Conservation (phyloP, 2,797 vertebrate genomes). For the Benthosema pterotum region DNA sequence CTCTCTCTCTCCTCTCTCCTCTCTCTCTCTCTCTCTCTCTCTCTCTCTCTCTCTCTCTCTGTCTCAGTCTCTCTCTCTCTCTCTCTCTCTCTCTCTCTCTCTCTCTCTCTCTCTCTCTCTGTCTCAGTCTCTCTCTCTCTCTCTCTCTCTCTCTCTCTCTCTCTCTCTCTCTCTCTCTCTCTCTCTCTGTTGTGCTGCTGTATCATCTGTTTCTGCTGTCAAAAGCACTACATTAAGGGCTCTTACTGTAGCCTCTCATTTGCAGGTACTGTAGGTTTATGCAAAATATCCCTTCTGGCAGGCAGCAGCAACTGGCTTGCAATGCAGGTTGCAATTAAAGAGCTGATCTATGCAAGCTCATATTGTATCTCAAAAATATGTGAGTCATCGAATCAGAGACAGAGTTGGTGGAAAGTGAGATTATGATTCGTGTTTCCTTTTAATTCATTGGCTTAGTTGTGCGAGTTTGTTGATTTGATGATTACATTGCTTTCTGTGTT, state of each 20-base stretch:
- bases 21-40: conserved; percentile 37
- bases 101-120: conserved; percentile 38
- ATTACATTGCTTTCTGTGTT: no score
- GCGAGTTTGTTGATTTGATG: no score
- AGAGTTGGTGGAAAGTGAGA: no score
- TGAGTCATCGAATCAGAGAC: no score
- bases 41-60: conserved; percentile 39
- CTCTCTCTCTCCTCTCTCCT: no score
- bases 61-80: conserved; percentile 39
- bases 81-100: conserved; percentile 38
- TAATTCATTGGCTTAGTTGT: no score
- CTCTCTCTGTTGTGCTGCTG: conserved; percentile 43
- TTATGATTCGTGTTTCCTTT: no score
- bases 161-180: conserved; percentile 13
- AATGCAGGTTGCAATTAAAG: no score
- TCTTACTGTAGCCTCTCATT: conserved; percentile 38
- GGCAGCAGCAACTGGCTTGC: neutral
- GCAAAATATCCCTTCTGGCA: neutral
- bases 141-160: neutral
- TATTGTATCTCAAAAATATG: no score
- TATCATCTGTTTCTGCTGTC: conserved; percentile 55
- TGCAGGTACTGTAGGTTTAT: conserved; percentile 17
- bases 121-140: conserved; percentile 1
- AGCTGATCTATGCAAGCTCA: no score
- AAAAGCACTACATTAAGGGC: conserved; percentile 28